phyloP scores from a whole-genome alignment of 2,888 invertebrate species.

The Hetaerina titia region DNA sequence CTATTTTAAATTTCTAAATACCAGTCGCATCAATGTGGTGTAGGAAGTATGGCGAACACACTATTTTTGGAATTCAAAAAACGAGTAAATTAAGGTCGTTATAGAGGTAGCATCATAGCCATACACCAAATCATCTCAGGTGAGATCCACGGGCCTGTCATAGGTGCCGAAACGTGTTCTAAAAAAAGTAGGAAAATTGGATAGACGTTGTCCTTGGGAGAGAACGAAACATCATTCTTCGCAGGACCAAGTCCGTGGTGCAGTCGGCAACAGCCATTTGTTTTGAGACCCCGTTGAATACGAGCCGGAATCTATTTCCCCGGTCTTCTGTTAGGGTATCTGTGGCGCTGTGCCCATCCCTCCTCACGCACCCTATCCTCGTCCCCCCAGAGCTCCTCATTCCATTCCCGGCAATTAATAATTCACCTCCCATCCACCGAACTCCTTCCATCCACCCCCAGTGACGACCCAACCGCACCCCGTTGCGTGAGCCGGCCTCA shows the following conservation, averaged over 20 bases:
- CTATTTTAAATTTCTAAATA: no score
- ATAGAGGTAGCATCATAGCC: no score
- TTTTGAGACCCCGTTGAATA: background rate
- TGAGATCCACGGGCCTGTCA: no score
- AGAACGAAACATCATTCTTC: background rate
- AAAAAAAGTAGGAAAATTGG: no score
- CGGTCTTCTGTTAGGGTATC: background rate
- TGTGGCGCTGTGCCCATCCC: background rate
- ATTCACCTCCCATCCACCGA: background rate
- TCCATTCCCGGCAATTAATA: slow-evolving; percentile 1
- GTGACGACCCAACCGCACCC: background rate
- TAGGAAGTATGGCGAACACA: no score
- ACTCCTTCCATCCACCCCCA: background rate
- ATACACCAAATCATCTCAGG: no score
- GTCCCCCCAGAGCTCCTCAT: background rate
- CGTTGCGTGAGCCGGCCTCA: background rate
- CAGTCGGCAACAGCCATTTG: background rate
- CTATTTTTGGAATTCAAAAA: no score
- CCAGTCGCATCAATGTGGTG: no score
- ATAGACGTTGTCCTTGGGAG: no score
- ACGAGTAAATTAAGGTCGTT: no score
- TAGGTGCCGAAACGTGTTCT: no score
- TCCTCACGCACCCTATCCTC: background rate
- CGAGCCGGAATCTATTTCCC: background rate
- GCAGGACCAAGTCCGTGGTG: background rate